Evolutionary conservation across 1,140 invertebrate species (phyloP).

Genomic region (Thaumatotibia leucotreta): DNA sequence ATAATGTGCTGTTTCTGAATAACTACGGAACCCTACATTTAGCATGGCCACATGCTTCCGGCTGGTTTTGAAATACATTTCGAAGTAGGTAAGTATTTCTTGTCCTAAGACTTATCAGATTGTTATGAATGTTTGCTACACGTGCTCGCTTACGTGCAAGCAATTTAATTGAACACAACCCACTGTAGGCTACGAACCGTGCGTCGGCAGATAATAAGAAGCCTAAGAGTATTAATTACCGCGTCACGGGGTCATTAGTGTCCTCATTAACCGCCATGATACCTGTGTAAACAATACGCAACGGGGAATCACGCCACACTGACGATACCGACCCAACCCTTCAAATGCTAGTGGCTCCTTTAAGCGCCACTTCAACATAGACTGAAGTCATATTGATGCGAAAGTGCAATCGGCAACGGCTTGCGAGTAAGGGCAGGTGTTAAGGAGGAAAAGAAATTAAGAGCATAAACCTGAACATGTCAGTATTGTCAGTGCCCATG

Average conservation of each 20-base stretch:
- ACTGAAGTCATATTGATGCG: too few species aligned
- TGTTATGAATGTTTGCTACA: background rate
- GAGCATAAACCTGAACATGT: too few species aligned
- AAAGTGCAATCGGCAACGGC: too few species aligned
- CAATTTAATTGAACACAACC: conserved; percentile 7
- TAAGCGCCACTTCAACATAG: background rate
- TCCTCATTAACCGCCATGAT: conserved; percentile 53
- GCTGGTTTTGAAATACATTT: too few species aligned
- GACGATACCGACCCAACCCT: conserved; percentile 26
- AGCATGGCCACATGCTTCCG: too few species aligned
- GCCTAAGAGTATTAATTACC: conserved; percentile 45
- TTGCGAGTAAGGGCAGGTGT: too few species aligned
- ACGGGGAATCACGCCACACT: conserved; percentile 58
- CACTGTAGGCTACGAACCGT: background rate
- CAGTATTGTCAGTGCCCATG: too few species aligned
- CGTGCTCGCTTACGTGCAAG: background rate
- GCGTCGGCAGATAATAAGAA: background rate
- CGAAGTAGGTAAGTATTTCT: too few species aligned
- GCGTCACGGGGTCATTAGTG: conserved; percentile 48
- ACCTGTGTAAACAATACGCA: conserved; percentile 50
- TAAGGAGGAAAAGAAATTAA: too few species aligned
- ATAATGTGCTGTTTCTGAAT: too few species aligned
- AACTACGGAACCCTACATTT: too few species aligned
- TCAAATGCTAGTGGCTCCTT: background rate
- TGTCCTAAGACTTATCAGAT: too few species aligned